Conservation (phyloP, 1,140 invertebrate genomes). For the Oryctes rhinoceros region DNA sequence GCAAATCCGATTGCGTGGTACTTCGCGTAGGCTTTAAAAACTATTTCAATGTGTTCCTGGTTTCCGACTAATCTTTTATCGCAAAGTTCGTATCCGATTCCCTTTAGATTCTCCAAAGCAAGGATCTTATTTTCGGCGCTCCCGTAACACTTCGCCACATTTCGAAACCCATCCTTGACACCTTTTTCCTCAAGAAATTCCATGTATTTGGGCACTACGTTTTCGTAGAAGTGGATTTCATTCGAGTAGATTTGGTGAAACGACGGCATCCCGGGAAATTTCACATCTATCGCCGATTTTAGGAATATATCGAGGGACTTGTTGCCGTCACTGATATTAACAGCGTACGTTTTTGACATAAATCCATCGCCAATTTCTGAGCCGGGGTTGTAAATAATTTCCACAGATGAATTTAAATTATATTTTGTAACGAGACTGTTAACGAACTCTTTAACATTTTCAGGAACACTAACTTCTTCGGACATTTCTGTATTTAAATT, state of each 20-base stretch:
- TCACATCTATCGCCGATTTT: neutral
- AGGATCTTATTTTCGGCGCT: conserved; percentile 55
- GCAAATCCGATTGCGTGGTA: conserved; percentile 35
- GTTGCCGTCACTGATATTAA: neutral
- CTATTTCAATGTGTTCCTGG: conserved; percentile 16
- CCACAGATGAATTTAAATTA: neutral
- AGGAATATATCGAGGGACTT: conserved; percentile 13
- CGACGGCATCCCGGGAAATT: neutral
- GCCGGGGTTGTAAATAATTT: neutral
- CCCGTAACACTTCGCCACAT: conserved; percentile 59
- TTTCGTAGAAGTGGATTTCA: conserved; percentile 24
- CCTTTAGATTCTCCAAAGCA: conserved; percentile 51
- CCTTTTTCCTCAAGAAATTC: conserved; percentile 30
- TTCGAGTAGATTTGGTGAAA: neutral
- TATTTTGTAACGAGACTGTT: neutral
- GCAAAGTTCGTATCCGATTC: neutral
- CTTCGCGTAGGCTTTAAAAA: conserved; percentile 24
- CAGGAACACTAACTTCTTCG: neutral
- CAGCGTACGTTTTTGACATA: conserved; percentile 34
- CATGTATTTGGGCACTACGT: neutral
- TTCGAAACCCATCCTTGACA: conserved; percentile 46
- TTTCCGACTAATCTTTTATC: neutral
- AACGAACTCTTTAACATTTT: neutral
- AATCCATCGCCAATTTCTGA: conserved; percentile 36
- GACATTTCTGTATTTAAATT: neutral